Base-by-base conservation (phyloP, 2,888 invertebrate species). In the Tipula lateralis region DNA sequence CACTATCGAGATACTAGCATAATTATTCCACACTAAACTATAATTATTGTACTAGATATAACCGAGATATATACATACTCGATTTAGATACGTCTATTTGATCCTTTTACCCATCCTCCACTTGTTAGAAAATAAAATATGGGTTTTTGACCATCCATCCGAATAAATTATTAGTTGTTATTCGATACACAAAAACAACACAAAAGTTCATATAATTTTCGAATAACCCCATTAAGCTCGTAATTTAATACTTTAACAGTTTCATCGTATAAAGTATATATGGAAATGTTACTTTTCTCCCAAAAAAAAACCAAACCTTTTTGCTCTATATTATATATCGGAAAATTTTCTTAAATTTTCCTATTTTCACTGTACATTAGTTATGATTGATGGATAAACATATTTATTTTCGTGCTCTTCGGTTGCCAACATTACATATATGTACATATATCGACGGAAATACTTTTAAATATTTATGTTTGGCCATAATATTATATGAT, bases 321-420 rank as follows among this genome's bases (percentile, higher is more conserved):
- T 44, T 44, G 13, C 3, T 3, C 44, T 44, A 36, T 36, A 7
- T 66, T 9, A 24, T 24, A 66, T 66, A 66, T 66, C 24, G 19
- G 9, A 66, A 66, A n/a, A 66, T 66, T 66, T 66, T 66, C 19
- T 66, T 24, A 24, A 66, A 66, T 66, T 66, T 66, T 66, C 66
- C 66, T 66, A 66, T 66, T 66, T 66, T 66, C 66, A 66, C 66
- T 66, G 66, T 66, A 66, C 66, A 66, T 66, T 66, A 66, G 66
- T 24, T 66, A 66, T 66, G 66, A 66, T 66, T 66, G 66, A 66
- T 66, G 66, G 66, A 24, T 66, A 24, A n/a, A n/a, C n/a, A n/a
- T n/a, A 24, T 66, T 24, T 66, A 2, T 66, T 66, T 66, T 66
- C 16, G 4, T 5, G 24, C 66, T 24, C 13, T 24, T 66, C 24